Evolutionary conservation across 2,113 vertebrate species (phyloP).

Genomic region (Tragelaphus buxtoni): DNA sequence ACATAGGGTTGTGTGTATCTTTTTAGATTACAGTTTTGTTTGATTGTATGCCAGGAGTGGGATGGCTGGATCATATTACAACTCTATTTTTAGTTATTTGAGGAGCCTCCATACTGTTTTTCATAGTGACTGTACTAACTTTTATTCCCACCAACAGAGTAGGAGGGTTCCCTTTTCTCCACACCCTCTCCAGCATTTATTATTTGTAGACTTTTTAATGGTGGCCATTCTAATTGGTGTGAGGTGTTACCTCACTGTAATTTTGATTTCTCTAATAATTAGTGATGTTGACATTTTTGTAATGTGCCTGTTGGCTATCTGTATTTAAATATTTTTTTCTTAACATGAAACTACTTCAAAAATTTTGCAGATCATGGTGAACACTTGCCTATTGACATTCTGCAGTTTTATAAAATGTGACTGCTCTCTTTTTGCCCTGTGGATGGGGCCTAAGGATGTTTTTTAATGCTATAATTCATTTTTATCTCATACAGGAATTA

Average conservation of each 20-base stretch:
- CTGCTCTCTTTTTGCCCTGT: background rate
- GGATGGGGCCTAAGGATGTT: background rate
- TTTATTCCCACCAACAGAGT: background rate
- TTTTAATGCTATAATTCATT: background rate
- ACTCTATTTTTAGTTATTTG: background rate
- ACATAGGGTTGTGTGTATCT: no score
- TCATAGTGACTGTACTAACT: background rate
- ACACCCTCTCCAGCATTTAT: background rate
- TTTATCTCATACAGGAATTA: background rate
- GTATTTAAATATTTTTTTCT: background rate
- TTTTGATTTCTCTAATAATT: background rate
- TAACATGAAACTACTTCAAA: background rate
- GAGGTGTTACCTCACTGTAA: background rate
- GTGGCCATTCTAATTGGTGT: background rate
- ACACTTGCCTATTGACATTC: background rate
- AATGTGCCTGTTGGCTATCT: background rate
- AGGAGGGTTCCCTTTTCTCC: background rate
- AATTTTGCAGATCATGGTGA: background rate
- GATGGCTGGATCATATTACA: background rate
- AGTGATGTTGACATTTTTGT: background rate
- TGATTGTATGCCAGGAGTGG: background rate
- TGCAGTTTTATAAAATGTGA: background rate
- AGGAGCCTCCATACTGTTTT: background rate
- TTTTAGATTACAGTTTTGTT: no score
- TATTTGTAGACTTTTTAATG: background rate